Evolutionary conservation across 2,888 invertebrate genomes (phyloP).

Genomic region (Temnothorax unifasciatus): DNA sequence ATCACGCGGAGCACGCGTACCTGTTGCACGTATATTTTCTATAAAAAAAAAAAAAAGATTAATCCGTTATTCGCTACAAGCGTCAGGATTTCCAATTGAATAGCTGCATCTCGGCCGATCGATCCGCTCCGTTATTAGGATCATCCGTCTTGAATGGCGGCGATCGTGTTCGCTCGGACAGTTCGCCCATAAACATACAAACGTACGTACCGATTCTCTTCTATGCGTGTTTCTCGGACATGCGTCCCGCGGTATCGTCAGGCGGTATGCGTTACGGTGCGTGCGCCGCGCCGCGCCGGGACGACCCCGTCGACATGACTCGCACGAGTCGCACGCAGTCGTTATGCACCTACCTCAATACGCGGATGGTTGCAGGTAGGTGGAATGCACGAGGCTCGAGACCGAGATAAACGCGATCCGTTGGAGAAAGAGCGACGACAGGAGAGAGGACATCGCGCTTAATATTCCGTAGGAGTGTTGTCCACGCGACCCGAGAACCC

Average conservation of each 20-base stretch:
- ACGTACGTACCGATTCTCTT: slow-evolving; percentile 11
- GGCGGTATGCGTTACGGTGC: slow-evolving; percentile 43
- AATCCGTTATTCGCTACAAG: slow-evolving; percentile 35
- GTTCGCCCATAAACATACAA: slow-evolving; percentile 37
- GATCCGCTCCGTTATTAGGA: slow-evolving; percentile 47
- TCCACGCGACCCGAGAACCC: slow-evolving; percentile 83
- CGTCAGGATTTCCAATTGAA: slow-evolving; percentile 42
- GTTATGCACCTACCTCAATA: slow-evolving; percentile 74
- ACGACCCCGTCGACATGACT: slow-evolving; percentile 37
- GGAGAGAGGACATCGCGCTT: slow-evolving; percentile 70
- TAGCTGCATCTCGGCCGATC: slow-evolving; percentile 12
- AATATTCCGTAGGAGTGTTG: slow-evolving; percentile 82
- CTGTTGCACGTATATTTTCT: not conserved
- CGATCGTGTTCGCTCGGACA: slow-evolving; percentile 43
- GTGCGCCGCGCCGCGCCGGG: not conserved
- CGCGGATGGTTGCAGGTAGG: slow-evolving; percentile 71
- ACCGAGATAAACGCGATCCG: slow-evolving; percentile 46
- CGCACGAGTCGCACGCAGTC: slow-evolving; percentile 46
- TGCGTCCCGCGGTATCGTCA: slow-evolving; percentile 21
- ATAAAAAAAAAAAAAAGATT: not conserved
- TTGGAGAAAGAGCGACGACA: not conserved
- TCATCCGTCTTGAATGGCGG: slow-evolving; percentile 52
- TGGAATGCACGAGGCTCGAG: slow-evolving; percentile 54
- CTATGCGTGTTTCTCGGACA: slow-evolving; percentile 12
- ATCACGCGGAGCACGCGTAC: not conserved